Percentiles rank a stretch among this genome's conserved stretches.
Evolutionary conservation across 2,113 vertebrate genomes (phyloP).

Genomic region (Phylloscopus whistleri): DNA sequence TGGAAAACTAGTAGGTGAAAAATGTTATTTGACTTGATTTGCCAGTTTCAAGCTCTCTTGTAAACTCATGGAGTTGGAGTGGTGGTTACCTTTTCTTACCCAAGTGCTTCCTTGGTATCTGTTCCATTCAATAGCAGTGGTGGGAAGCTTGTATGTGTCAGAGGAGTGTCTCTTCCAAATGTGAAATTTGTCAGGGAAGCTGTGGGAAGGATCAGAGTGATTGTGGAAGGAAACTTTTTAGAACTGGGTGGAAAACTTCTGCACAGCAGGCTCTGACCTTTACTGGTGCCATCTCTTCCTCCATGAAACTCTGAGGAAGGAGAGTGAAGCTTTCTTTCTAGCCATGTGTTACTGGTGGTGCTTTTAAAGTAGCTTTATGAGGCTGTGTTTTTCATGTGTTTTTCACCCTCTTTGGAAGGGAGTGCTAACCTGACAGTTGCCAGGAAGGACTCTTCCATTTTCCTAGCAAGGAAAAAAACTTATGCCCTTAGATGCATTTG

Average conservation of each 20-base stretch:
- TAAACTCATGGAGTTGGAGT: neutral
- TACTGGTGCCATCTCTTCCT: neutral
- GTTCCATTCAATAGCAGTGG: neutral
- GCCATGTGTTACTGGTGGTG: neutral
- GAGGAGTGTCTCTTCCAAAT: neutral
- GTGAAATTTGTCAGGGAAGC: neutral
- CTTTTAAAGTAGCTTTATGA: neutral
- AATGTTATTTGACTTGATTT: neutral
- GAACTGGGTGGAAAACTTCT: neutral
- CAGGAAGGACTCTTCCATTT: neutral
- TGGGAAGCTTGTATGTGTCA: neutral
- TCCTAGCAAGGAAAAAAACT: neutral
- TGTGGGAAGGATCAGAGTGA: accelerated
- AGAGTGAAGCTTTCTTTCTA: neutral
- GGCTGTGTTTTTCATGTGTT: neutral
- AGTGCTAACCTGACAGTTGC: neutral
- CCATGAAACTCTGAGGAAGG: neutral
- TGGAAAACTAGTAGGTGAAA: neutral
- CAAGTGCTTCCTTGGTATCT: neutral
- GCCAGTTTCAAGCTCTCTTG: neutral
- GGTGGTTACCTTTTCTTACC: neutral
- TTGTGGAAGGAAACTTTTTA: neutral
- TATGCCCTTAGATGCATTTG: neutral
- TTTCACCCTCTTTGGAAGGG: neutral
- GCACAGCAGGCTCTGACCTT: neutral